phyloP scores from a whole-genome alignment of 2,797 vertebrate species.

The Mallotus villosus region DNA sequence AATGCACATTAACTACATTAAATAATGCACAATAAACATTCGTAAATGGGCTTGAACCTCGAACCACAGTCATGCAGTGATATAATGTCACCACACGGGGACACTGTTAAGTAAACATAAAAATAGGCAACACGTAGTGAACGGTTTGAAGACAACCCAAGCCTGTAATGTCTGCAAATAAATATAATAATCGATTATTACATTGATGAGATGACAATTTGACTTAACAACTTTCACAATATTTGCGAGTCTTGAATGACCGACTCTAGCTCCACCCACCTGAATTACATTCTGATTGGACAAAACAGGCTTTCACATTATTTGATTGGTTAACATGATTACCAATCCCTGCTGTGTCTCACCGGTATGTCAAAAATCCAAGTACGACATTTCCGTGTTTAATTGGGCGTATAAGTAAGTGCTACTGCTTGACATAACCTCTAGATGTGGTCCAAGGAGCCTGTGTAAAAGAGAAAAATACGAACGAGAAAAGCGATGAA shows the following conservation, averaged over 20 bases:
- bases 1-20: too few species aligned
- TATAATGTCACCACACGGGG: conserved; percentile 2
- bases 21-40: too few species aligned
- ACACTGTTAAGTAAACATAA: conserved; percentile 3
- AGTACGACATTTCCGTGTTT: conserved; percentile 35
- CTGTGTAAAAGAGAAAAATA: not conserved
- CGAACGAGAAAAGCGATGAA: not conserved
- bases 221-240: too few species aligned
- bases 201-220: too few species aligned
- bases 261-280: not conserved
- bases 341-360: conserved; percentile 30
- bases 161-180: too few species aligned
- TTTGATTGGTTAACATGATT: conserved; percentile 15
- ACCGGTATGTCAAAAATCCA: not conserved
- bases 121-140: not conserved
- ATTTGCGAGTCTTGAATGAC: not conserved
- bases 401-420: not conserved
- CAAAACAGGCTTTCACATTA: not conserved
- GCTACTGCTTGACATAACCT: not conserved
- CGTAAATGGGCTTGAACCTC: too few species aligned
- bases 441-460: not conserved
- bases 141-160: not conserved
- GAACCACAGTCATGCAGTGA: not conserved
- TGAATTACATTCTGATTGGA: conserved; percentile 21
- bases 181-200: too few species aligned